Evolutionary conservation across 1,140 invertebrate genomes (phyloP).

Genomic region (Nasonia giraulti): DNA sequence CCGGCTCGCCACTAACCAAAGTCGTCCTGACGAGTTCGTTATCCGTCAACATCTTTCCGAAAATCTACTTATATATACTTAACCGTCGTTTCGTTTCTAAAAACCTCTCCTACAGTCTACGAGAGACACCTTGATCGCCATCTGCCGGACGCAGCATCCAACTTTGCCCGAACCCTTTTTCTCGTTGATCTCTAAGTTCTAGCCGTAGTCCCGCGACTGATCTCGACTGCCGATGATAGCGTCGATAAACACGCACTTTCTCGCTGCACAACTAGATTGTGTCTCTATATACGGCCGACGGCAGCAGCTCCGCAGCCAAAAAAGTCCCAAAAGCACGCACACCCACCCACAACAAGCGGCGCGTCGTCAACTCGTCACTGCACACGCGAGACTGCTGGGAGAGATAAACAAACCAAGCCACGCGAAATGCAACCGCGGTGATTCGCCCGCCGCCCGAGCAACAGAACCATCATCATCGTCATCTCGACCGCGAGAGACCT

Average conservation of each 20-base stretch:
- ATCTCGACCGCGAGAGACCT: neutral
- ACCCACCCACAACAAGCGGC: neutral
- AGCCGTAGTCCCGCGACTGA: too few relatives aligned
- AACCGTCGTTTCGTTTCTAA: too few relatives aligned
- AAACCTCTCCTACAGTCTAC: neutral
- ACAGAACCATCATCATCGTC: neutral
- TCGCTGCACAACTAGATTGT: too few relatives aligned
- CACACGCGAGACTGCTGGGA: too few relatives aligned
- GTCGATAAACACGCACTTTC: too few relatives aligned
- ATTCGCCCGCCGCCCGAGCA: neutral
- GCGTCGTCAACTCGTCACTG: too few relatives aligned
- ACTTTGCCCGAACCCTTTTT: neutral
- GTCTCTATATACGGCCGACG: too few relatives aligned
- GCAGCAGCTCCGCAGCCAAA: neutral
- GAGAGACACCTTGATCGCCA: neutral
- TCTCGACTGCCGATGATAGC: too few relatives aligned
- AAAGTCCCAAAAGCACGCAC: neutral
- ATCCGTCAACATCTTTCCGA: conserved; percentile 20
- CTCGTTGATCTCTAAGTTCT: too few relatives aligned
- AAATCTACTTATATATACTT: too few relatives aligned
- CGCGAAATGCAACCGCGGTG: neutral
- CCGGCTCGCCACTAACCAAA: conserved; percentile 59
- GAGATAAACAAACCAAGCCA: neutral
- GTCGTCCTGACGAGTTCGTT: conserved; percentile 54
- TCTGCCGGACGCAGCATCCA: conserved; percentile 12